phyloP scores from a whole-genome alignment of 2,113 vertebrate species.

The Rhipidura dahli region DNA sequence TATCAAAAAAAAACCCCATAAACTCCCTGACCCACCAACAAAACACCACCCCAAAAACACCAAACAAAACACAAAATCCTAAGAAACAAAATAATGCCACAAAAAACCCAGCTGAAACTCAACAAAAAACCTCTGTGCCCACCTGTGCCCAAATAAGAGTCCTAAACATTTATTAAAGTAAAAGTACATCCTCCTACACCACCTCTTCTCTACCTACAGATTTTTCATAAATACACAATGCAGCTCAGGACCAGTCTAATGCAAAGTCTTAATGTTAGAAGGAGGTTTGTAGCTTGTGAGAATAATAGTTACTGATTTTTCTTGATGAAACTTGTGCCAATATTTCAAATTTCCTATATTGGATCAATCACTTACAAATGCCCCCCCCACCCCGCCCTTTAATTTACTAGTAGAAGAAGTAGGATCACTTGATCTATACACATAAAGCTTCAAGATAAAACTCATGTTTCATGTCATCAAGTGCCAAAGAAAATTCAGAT shows the following conservation, averaged over 20 bases:
- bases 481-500: not conserved
- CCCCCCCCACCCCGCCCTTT: rapidly evolving
- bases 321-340: not conserved
- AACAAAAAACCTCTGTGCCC: not conserved
- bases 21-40: not conserved
- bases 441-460: not conserved
- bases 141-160: not conserved
- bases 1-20: not conserved
- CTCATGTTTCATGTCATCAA: not conserved
- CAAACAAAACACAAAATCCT: not conserved
- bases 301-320: not conserved
- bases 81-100: not conserved
- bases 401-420: not conserved
- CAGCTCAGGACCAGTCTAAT: not conserved
- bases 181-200: not conserved
- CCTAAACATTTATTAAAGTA: not conserved
- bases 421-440: not conserved
- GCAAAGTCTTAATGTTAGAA: not conserved
- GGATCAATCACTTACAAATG: not conserved
- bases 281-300: not conserved
- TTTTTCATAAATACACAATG: not conserved
- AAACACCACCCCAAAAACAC: not conserved
- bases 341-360: not conserved
- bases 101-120: not conserved
- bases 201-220: not conserved